A percentile compares a stretch with the other conserved stretches of the same genome.
Conservation (phyloP, 2,797 vertebrate species). For the Coilia nasus region DNA sequence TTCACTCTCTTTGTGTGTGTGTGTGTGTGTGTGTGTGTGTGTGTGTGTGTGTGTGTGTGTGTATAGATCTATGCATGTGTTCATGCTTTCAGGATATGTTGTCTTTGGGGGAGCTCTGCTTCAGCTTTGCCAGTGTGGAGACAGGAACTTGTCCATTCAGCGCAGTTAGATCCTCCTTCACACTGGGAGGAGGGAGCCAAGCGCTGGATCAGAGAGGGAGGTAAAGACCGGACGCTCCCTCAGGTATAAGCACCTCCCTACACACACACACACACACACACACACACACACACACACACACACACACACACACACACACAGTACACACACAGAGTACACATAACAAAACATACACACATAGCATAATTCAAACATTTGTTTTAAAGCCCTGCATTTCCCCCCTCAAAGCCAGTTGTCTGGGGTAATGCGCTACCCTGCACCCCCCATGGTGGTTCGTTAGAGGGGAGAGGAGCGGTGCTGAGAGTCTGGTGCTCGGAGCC, state of each 20-base stretch:
- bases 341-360: too few relatives aligned
- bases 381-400: slow-evolving; percentile 64
- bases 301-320: too few relatives aligned
- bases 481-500: slow-evolving; percentile 40
- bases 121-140: slow-evolving; percentile 52
- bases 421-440: slow-evolving; percentile 55
- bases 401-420: slow-evolving; percentile 66
- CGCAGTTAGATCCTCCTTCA: slow-evolving; percentile 66
- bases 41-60: background rate
- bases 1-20: background rate
- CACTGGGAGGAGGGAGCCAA: slow-evolving; percentile 56
- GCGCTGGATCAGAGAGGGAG: background rate
- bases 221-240: too few relatives aligned
- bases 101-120: background rate
- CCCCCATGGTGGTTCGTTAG: slow-evolving; percentile 56
- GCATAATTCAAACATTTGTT: slow-evolving; percentile 64
- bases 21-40: background rate
- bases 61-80: background rate
- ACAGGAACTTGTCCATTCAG: slow-evolving; percentile 68
- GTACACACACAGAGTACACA: too few relatives aligned
- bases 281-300: too few relatives aligned
- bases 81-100: background rate
- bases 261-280: too few relatives aligned
- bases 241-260: too few relatives aligned
- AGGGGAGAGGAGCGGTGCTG: slow-evolving; percentile 36